A percentile compares a stretch with the other conserved stretches of the same genome.
Conservation (phyloP, 2,797 vertebrate genomes). For the Pelochelys cantorii region DNA sequence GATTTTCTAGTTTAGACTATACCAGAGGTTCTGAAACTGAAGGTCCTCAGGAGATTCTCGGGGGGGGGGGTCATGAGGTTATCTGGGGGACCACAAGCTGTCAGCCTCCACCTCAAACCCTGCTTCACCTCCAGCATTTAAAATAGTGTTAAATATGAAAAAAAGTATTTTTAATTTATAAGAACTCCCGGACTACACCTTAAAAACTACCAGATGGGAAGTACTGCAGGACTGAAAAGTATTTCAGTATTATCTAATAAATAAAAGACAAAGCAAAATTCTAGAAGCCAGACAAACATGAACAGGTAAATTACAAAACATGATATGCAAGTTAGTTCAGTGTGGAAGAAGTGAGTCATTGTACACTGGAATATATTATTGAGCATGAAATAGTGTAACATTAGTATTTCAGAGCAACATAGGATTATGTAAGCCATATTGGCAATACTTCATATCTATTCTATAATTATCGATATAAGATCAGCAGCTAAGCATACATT, state of each 20-base stretch:
- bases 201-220: neutral
- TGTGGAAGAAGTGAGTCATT: neutral
- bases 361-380: neutral
- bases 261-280: neutral
- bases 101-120: too few species aligned
- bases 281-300: neutral
- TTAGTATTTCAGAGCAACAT: neutral
- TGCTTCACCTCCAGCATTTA: too few species aligned
- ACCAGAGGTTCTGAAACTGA: too few species aligned
- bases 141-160: too few species aligned
- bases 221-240: neutral
- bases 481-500: neutral
- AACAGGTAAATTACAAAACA: neutral
- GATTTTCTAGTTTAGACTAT: neutral
- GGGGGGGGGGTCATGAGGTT: too few species aligned
- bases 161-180: too few species aligned
- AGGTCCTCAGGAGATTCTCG: too few species aligned
- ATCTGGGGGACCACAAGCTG: too few species aligned
- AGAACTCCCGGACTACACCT: neutral
- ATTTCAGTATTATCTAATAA: neutral
- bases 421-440: neutral
- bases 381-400: fast-evolving
- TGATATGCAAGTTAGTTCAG: neutral
- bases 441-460: neutral
- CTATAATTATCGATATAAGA: neutral